These are phyloP conservation scores for Thumatha senex DNA, from an alignment of 2,888 invertebrate species.

Conservation along the genomic window DNA sequence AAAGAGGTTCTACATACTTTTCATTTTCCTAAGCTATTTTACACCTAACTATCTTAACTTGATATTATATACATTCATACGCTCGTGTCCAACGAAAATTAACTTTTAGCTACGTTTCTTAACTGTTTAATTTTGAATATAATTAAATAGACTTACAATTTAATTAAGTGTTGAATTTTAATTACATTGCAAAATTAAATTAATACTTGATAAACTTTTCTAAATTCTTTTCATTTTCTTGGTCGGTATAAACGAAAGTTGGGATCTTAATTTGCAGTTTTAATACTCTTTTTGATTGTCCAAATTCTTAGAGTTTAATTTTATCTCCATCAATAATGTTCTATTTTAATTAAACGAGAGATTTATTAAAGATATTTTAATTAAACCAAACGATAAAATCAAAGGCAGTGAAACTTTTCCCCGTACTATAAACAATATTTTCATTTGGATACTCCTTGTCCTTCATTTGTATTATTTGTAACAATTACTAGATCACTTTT, in stretches of 20 bases:
- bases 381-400: neutral
- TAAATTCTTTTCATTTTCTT: conserved; percentile 42
- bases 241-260: conserved; percentile 23
- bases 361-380: conserved; percentile 1
- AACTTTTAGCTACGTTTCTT: too few relatives aligned
- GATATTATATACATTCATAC: too few relatives aligned
- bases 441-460: too few relatives aligned
- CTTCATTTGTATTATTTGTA: too few relatives aligned
- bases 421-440: neutral
- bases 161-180: conserved; percentile 18
- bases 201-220: conserved; percentile 41
- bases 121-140: neutral
- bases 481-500: too few relatives aligned
- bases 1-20: too few relatives aligned
- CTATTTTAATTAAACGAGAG: conserved; percentile 3
- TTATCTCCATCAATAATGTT: conserved; percentile 27
- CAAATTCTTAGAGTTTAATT: conserved; percentile 34
- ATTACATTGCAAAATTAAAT: conserved; percentile 47
- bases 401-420: neutral
- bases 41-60: too few relatives aligned
- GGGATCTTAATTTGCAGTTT: conserved; percentile 32
- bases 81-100: too few relatives aligned
- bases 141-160: neutral
- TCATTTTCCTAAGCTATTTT: too few relatives aligned
- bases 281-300: conserved; percentile 28